Evolutionary conservation across 92 coral and sea anemone species (phyloP), one percentile per base, ranked within the genome.

Genomic region (Porites evermanni): DNA sequence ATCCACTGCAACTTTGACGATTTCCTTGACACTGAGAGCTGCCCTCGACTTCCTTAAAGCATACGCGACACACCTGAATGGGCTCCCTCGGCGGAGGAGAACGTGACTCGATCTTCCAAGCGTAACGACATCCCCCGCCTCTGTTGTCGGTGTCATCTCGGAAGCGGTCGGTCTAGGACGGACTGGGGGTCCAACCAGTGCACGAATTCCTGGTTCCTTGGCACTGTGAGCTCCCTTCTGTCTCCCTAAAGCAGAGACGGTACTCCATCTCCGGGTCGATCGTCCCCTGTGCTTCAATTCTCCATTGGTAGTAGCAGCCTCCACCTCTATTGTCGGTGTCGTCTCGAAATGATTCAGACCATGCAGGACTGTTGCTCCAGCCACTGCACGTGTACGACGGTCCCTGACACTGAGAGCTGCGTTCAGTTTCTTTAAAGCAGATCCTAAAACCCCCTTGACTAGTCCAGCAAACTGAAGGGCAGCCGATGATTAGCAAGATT

Each of bases 271-370:
- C 64, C 47, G 66, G 70, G 14, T 29, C 26, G 24, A 81, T 68
- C 23, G 13, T 54, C 17, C n/a, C 2, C 9, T 79, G 82, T 18
- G 79, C 74, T 67, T 92, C 87, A 20, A 89, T 78, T 86, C 73
- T 77, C 95, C 95, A 92, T 47, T 88, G 87, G 80, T 89, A 86
- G 1, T 64, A 17, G 73, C 95, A 92, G 20, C 95, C 95, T 20
- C 93, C 95, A 64, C 77, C 83, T 24, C 95, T 77, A 79, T 83
- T 81, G 72, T 92, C 95, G 54, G 93, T 90, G 87, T 92, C 95
- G 70, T 92, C 95, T 8, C 93, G 83, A 61, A 89, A 92, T 24
- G 88, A 59, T 83, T 81, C 64, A 17, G 91, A 84, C 89, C 88
- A 83, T 14, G 75, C 51, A 67, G 92, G 85, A 47, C 17, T 13